phyloP scores from a whole-genome alignment of 2,888 invertebrate species.

The Temnothorax ravouxi region DNA sequence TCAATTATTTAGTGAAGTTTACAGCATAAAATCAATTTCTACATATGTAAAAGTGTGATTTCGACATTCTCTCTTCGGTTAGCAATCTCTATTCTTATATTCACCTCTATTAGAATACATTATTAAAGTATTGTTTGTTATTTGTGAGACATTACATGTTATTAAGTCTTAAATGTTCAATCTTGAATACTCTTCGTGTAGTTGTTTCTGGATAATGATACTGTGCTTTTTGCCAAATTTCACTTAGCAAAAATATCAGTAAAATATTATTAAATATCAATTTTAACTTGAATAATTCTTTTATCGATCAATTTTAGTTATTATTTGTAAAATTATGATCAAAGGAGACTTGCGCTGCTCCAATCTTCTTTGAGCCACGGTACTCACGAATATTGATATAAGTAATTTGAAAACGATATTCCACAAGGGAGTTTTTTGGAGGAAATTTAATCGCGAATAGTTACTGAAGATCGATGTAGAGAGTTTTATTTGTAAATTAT shows the following conservation, averaged over 20 bases:
- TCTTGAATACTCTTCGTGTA: neutral
- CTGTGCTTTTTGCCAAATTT: neutral
- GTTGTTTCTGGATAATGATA: neutral
- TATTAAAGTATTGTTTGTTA: neutral
- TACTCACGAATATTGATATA: neutral
- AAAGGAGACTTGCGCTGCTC: neutral
- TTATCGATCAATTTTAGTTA: neutral
- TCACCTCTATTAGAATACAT: neutral
- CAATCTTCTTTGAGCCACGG: neutral
- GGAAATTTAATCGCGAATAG: conserved; percentile 14
- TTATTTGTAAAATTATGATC: neutral
- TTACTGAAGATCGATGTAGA: neutral
- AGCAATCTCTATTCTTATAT: neutral
- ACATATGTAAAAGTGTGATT: neutral
- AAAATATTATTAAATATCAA: neutral
- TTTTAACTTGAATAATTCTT: neutral
- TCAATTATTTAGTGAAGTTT: neutral
- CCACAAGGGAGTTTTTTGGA: conserved; percentile 17
- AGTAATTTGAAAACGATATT: conserved; percentile 18
- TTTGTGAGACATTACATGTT: neutral
- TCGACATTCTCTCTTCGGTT: neutral
- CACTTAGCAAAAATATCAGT: neutral
- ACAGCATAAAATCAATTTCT: neutral
- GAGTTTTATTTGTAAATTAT: conserved; percentile 30
- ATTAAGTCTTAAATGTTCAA: neutral